A percentile compares a stretch with the other conserved stretches of the same genome.
Conservation (phyloP, 2,888 invertebrate species). For the Adineta ricciae region DNA sequence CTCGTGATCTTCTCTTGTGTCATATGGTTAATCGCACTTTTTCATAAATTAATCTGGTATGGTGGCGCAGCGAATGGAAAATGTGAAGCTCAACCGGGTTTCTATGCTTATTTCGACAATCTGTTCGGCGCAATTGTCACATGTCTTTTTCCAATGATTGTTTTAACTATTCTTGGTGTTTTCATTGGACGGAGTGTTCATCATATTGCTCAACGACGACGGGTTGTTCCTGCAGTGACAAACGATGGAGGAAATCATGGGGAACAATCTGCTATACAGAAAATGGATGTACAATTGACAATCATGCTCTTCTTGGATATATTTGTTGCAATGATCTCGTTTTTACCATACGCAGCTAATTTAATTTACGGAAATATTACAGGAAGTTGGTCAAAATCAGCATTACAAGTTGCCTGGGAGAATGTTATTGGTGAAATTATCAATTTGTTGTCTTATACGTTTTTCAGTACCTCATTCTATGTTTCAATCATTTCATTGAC, state of each 20-base stretch:
- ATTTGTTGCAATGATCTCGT: neutral
- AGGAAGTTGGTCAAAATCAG: neutral
- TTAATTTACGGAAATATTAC: neutral
- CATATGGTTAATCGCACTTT: neutral
- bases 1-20: neutral
- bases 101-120: neutral
- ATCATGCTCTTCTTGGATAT: neutral
- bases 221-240: neutral
- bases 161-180: neutral
- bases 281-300: neutral
- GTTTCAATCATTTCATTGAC: neutral
- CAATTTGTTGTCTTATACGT: neutral
- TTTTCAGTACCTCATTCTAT: neutral
- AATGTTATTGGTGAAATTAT: neutral
- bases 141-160: neutral
- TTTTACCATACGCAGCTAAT: neutral
- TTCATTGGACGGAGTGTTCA: neutral
- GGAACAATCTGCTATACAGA: neutral
- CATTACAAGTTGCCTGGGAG: neutral
- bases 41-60: neutral
- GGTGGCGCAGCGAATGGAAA: neutral
- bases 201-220: neutral
- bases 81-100: neutral
- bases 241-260: neutral
- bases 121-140: neutral